A percentile compares a stretch with the other conserved stretches of the same genome.
phyloP scores from a whole-genome alignment of 2,797 vertebrate species.

The Galagoides demidoff region DNA sequence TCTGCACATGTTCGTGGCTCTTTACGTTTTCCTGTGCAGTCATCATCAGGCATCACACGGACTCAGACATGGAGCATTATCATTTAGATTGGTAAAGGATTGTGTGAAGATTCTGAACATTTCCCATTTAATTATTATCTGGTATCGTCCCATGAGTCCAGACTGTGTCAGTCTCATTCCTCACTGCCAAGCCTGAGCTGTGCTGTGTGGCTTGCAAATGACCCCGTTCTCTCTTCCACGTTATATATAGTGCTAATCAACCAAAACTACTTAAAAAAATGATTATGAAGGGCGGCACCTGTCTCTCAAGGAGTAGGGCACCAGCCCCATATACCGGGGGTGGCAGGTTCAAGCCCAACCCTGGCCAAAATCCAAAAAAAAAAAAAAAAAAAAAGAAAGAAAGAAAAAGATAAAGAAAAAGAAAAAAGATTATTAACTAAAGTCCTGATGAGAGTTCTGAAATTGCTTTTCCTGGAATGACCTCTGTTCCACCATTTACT shows the following conservation, averaged over 20 bases:
- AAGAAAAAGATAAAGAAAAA: no score
- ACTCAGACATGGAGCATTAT: conserved; percentile 53
- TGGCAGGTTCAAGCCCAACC: no score
- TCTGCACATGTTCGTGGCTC: conserved; percentile 31
- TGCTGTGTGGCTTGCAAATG: background rate
- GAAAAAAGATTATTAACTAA: background rate
- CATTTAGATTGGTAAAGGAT: conserved; percentile 72
- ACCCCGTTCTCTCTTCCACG: background rate
- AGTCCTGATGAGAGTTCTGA: conserved; percentile 30
- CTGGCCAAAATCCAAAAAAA: no score
- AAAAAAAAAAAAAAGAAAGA: background rate
- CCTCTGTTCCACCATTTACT: background rate
- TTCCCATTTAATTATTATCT: conserved; percentile 61
- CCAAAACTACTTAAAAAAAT: background rate
- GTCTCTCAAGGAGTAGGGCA: no score
- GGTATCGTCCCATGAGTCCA: background rate
- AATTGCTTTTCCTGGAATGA: conserved; percentile 23
- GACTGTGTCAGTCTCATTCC: background rate
- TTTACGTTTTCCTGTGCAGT: conserved; percentile 33
- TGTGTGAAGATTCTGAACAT: conserved; percentile 55
- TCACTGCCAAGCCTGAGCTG: background rate
- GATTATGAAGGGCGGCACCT: background rate
- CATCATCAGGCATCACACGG: conserved; percentile 32
- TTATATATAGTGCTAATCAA: conserved; percentile 38
- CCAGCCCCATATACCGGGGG: background rate